phyloP scores from a whole-genome alignment of 2,797 vertebrate species.

The Hemibagrus guttatus region DNA sequence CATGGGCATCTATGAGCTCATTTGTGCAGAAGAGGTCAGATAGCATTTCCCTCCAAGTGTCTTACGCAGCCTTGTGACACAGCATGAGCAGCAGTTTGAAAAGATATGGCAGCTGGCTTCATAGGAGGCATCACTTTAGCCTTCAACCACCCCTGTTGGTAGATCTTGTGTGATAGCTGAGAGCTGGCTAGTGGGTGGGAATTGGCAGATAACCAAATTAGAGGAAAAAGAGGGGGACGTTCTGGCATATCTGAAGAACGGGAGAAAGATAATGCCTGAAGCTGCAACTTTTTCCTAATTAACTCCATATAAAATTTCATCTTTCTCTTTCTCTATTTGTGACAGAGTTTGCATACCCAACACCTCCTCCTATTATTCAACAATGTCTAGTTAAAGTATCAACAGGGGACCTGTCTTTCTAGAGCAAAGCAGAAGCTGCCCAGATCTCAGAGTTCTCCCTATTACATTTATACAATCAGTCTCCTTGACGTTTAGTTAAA shows the following conservation, averaged over 20 bases:
- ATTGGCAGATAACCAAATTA: background rate
- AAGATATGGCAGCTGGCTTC: background rate
- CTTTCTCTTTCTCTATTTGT: background rate
- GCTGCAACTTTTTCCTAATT: conserved; percentile 2
- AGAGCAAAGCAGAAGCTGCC: background rate
- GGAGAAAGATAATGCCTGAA: background rate
- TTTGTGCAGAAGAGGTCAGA: background rate
- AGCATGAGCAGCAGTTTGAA: conserved; percentile 4
- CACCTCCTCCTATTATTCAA: conserved; percentile 6
- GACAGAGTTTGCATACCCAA: background rate
- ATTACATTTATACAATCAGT: background rate
- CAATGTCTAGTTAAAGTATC: background rate
- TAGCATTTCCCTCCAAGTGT: background rate
- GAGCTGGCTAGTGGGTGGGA: background rate
- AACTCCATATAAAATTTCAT: background rate
- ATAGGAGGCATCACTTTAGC: background rate
- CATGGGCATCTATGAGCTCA: background rate
- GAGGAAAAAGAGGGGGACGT: background rate
- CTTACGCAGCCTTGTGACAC: background rate
- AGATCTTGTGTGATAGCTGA: background rate
- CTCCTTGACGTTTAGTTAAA: background rate
- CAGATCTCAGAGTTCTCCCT: background rate
- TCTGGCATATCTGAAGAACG: background rate
- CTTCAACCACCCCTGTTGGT: background rate
- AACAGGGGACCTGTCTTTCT: background rate